phyloP scores from a whole-genome alignment of 2,797 vertebrate species.

The Loriculus beryllinus region DNA sequence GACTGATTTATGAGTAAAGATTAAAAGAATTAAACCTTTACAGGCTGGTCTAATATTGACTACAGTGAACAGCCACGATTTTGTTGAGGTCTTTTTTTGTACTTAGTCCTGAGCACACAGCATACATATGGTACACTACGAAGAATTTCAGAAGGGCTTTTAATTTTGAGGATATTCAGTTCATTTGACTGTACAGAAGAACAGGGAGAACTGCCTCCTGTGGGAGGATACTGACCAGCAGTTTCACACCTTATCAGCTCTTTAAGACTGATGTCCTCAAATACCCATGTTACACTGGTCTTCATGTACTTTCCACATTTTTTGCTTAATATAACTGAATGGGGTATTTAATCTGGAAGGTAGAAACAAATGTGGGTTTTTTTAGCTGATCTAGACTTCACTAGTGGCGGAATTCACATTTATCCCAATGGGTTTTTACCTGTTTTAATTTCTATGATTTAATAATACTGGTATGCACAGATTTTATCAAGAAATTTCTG shows the following conservation, averaged over 20 bases:
- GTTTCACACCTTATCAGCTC: background rate
- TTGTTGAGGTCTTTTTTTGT: background rate
- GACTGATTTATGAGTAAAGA: background rate
- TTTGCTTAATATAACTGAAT: background rate
- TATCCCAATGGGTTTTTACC: rapidly evolving
- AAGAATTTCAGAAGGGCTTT: background rate
- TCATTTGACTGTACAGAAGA: background rate
- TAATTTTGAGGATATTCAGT: background rate
- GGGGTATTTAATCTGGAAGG: background rate
- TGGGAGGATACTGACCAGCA: background rate
- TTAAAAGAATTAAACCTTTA: background rate
- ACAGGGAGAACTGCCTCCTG: background rate
- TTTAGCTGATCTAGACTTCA: background rate
- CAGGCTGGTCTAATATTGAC: background rate
- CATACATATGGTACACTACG: background rate
- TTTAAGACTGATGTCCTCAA: background rate
- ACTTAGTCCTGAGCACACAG: background rate
- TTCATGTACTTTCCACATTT: background rate
- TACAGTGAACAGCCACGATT: background rate
- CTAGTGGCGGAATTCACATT: background rate
- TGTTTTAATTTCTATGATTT: background rate
- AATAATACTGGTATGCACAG: background rate
- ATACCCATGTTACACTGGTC: background rate
- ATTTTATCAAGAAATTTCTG: background rate
- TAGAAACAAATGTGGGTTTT: rapidly evolving